These are phyloP conservation scores for Zonitis immaculata DNA, from an alignment of 2,888 invertebrate species.

Conservation along the genomic window DNA sequence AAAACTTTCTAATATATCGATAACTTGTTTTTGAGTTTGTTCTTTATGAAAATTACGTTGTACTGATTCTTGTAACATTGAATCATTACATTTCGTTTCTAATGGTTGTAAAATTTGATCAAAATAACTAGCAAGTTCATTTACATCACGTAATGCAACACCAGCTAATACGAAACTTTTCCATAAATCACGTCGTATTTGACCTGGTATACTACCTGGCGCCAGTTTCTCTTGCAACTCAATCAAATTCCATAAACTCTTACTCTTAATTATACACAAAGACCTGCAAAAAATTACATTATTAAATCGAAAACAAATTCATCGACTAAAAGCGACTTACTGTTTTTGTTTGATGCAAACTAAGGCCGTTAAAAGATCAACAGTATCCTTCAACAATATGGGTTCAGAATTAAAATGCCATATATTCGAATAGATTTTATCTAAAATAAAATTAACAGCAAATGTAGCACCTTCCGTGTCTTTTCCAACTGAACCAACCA, in stretches of 20 bases:
- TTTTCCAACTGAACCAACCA: conserved; percentile 60
- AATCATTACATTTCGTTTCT: conserved; percentile 53
- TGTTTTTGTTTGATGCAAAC: conserved; percentile 42
- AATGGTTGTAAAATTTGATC: conserved; percentile 50
- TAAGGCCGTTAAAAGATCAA: conserved; percentile 54
- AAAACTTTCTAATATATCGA: conserved; percentile 71
- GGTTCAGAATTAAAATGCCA: conserved; percentile 60
- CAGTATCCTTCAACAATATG: conserved; percentile 58
- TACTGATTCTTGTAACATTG: conserved; percentile 54
- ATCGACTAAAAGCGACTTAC: conserved; percentile 36
- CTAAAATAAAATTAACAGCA: conserved; percentile 60
- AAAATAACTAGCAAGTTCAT: conserved; percentile 38
- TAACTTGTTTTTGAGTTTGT: conserved; percentile 61
- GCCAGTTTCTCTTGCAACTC: conserved; percentile 52
- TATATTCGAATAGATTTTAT: conserved; percentile 61
- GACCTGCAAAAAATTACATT: conserved; percentile 46
- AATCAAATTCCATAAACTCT: conserved; percentile 54
- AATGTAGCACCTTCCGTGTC: conserved; percentile 63
- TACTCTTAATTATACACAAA: conserved; percentile 54
- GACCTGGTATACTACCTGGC: conserved; percentile 54
- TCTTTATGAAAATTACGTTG: conserved; percentile 56
- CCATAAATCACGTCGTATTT: conserved; percentile 63
- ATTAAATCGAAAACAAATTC: conserved; percentile 1
- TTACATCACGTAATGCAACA: conserved; percentile 45
- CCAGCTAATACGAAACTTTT: conserved; percentile 67